phyloP scores from a whole-genome alignment of 2,797 vertebrate species.

The Sebastes oblongus region DNA sequence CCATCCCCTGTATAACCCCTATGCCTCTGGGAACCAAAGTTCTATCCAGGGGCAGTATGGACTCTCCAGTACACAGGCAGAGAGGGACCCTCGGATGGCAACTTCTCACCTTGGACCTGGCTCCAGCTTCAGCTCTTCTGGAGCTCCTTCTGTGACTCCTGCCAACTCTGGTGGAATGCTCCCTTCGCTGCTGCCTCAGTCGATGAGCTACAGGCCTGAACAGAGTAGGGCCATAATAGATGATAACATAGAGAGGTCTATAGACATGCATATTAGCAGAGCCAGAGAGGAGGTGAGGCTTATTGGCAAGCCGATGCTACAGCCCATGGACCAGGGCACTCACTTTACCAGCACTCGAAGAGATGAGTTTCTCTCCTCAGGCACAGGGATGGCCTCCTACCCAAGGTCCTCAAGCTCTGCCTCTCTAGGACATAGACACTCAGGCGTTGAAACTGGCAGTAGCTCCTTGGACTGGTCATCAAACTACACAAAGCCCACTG shows the following conservation, averaged over 20 bases:
- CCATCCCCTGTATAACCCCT: conserved; percentile 82
- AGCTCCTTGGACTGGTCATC: conserved; percentile 47
- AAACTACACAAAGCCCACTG: conserved; percentile 6
- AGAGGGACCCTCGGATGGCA: conserved; percentile 21
- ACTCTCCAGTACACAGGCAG: conserved; percentile 4
- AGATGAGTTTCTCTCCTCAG: conserved; percentile 43
- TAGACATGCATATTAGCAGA: conserved; percentile 76
- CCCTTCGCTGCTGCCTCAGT: conserved; percentile 42
- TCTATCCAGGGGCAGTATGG: conserved; percentile 52
- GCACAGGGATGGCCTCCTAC: conserved; percentile 59
- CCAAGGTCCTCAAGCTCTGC: conserved; percentile 12
- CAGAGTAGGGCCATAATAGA: conserved; percentile 65
- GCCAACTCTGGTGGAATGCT: conserved; percentile 33
- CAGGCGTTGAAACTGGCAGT: background rate
- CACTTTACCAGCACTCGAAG: conserved; percentile 74
- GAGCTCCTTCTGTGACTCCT: background rate
- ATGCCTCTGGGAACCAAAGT: conserved; percentile 72
- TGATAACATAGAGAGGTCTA: conserved; percentile 62
- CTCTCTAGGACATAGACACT: conserved; percentile 4
- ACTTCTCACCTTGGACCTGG: conserved; percentile 43
- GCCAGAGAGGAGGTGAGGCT: conserved; percentile 73
- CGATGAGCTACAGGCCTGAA: conserved; percentile 67
- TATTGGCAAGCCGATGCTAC: conserved; percentile 75
- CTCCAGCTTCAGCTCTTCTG: conserved; percentile 58
- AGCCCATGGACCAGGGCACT: conserved; percentile 56